Conservation (phyloP, 2,113 vertebrate species). For the Bubo bubo region DNA sequence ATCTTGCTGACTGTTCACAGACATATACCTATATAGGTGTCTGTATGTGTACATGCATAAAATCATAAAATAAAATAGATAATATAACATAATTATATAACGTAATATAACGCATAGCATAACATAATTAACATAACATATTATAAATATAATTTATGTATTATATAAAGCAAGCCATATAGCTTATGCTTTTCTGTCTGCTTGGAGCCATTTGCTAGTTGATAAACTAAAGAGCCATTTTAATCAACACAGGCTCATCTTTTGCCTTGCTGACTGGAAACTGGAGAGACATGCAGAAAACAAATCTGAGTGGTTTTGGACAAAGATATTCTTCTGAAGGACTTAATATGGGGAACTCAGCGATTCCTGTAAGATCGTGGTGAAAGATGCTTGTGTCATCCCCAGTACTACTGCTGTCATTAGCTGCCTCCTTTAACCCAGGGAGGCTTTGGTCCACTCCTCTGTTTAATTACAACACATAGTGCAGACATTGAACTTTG, state of each 20-base stretch:
- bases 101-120: neutral
- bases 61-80: neutral
- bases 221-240: neutral
- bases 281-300: neutral
- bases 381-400: neutral
- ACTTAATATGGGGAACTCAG: neutral
- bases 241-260: neutral
- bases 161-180: neutral
- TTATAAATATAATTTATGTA: neutral
- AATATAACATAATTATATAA: neutral
- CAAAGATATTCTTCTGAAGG: neutral
- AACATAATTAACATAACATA: neutral
- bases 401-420: neutral
- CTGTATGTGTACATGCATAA: too few species aligned
- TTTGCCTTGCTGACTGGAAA: neutral
- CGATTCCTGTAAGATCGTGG: neutral
- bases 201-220: neutral
- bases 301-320: neutral
- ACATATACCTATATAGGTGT: neutral
- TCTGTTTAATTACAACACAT: fast-evolving
- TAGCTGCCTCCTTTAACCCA: neutral
- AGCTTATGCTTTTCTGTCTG: neutral
- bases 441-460: neutral
- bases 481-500: neutral
- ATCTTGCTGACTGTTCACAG: neutral